phyloP scores from a whole-genome alignment of 2,113 vertebrate species.

The Hippocampus mohnikei region DNA sequence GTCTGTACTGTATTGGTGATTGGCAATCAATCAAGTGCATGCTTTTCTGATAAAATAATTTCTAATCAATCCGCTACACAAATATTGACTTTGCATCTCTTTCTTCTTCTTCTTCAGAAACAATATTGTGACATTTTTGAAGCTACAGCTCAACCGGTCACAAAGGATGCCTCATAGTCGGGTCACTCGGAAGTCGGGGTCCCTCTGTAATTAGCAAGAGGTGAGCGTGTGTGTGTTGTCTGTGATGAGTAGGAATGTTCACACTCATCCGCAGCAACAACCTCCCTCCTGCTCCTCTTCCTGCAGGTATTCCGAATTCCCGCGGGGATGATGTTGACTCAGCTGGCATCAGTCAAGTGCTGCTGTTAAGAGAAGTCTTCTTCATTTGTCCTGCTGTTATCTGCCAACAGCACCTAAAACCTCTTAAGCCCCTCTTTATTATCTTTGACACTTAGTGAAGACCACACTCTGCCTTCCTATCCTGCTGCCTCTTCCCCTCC shows the following conservation, averaged over 20 bases:
- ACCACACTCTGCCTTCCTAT: constrained; percentile 52
- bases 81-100: too few relatives aligned
- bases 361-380: constrained; percentile 48
- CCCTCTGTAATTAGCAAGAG: constrained; percentile 9
- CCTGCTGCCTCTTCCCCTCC: constrained; percentile 20
- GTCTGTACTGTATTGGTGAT: background rate
- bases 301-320: constrained; percentile 54
- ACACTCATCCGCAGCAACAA: constrained; percentile 24
- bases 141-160: background rate
- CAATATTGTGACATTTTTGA: background rate
- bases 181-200: constrained; percentile 1
- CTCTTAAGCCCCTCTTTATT: constrained; percentile 67
- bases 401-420: constrained; percentile 54
- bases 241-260: constrained; percentile 41
- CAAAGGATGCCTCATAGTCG: background rate
- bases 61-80: too few relatives aligned
- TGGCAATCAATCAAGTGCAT: background rate
- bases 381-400: constrained; percentile 69
- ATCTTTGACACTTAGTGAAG: constrained; percentile 65
- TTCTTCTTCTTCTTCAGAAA: background rate
- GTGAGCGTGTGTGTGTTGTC: constrained; percentile 25
- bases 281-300: constrained; percentile 25
- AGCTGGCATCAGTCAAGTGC: constrained; percentile 65
- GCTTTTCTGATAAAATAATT: too few relatives aligned
- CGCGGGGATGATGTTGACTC: constrained; percentile 65